A percentile compares a stretch with the other conserved stretches of the same genome.
Evolutionary conservation across 2,888 invertebrate genomes (phyloP).

Genomic region (Archips xylosteana): DNA sequence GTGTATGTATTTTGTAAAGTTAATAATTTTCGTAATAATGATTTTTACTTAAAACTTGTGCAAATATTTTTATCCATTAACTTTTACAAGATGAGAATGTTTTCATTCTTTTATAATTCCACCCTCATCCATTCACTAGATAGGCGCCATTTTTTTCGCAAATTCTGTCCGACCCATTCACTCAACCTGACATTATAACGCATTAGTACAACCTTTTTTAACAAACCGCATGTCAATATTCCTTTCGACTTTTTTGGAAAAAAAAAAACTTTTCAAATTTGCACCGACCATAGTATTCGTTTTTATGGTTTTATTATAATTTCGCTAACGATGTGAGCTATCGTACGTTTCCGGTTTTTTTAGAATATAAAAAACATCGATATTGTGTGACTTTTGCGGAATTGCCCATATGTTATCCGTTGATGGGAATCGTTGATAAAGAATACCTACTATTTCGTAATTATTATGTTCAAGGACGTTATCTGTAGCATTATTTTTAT

Average conservation of each 20-base stretch:
- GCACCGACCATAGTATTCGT: constrained; percentile 69
- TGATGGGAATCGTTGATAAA: constrained; percentile 14
- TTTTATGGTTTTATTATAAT: constrained; percentile 73
- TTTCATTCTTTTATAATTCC: background rate
- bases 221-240: constrained; percentile 66
- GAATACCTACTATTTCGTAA: background rate
- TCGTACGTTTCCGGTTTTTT: constrained; percentile 67
- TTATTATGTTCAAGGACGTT: background rate
- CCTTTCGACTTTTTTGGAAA: constrained; percentile 62
- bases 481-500: background rate
- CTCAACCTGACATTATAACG: constrained; percentile 64
- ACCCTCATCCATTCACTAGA: constrained; percentile 28
- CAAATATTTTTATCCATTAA: background rate
- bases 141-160: constrained; percentile 42
- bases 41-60: no score
- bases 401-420: constrained; percentile 22
- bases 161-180: constrained; percentile 52
- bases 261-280: constrained; percentile 66
- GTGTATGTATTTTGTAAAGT: no score
- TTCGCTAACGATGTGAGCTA: constrained; percentile 73
- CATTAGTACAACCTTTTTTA: constrained; percentile 67
- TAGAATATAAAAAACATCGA: constrained; percentile 14
- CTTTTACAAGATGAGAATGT: background rate
- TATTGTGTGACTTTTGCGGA: constrained; percentile 5
- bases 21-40: no score